Evolutionary conservation across 2,888 invertebrate genomes (phyloP).

Genomic region (Sericinus montela): DNA sequence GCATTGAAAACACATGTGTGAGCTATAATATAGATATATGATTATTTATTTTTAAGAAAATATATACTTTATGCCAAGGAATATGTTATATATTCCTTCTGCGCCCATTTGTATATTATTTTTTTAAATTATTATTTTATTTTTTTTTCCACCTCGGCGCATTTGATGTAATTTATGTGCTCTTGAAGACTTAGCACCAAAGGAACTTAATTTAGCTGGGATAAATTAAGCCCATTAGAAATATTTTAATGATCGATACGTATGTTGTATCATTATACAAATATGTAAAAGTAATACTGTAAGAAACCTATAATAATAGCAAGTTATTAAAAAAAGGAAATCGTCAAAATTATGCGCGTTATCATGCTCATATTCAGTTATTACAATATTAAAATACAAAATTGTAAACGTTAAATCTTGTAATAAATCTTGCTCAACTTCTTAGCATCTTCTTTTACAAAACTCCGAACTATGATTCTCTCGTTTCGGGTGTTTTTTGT

Average conservation of each 20-base stretch:
- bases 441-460: constrained; percentile 29
- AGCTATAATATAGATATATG: constrained; percentile 35
- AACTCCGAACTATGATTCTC: constrained; percentile 29
- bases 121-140: background rate
- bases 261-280: background rate
- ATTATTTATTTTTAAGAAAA: constrained; percentile 53
- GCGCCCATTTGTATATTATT: background rate
- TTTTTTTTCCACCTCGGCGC: background rate
- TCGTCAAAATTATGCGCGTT: too few relatives aligned
- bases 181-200: constrained; percentile 39
- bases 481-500: constrained; percentile 30
- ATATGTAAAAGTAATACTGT: too few relatives aligned
- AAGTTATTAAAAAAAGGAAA: too few relatives aligned
- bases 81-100: background rate
- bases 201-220: constrained; percentile 69
- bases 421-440: constrained; percentile 47
- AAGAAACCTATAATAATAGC: too few relatives aligned
- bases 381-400: constrained; percentile 13
- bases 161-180: constrained; percentile 18
- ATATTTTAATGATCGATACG: background rate
- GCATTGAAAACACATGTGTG: constrained; percentile 19
- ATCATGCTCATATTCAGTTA: constrained; percentile 18
- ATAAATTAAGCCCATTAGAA: constrained; percentile 60
- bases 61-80: constrained; percentile 28
- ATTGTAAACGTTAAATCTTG: constrained; percentile 16